A percentile compares a stretch with the other conserved stretches of the same genome.
phyloP scores from a whole-genome alignment of 2,113 vertebrate species.

The Laterallus jamaicensis region DNA sequence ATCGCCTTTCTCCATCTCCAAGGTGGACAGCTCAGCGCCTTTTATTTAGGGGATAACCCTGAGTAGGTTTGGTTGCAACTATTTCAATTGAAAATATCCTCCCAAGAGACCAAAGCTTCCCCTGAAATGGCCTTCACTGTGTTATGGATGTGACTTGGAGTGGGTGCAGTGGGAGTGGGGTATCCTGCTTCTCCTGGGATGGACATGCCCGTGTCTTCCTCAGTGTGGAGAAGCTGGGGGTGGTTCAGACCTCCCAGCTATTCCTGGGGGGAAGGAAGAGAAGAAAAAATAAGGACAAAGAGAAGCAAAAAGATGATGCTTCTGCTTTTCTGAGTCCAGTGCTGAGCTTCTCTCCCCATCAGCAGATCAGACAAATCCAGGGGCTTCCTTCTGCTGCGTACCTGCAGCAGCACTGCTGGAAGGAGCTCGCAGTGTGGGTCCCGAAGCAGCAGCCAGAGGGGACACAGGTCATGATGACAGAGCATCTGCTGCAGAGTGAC shows the following conservation, averaged over 20 bases:
- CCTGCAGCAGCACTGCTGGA: too few species aligned
- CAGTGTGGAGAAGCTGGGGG: background rate
- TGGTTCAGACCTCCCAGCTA: background rate
- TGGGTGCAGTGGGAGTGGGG: background rate
- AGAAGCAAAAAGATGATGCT: background rate
- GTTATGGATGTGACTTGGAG: background rate
- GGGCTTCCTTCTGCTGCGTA: background rate
- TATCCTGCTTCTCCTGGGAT: background rate
- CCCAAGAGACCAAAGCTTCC: background rate
- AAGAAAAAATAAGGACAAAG: background rate
- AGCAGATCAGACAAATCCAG: background rate
- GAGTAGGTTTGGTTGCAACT: background rate
- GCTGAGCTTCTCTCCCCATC: background rate
- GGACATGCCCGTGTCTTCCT: rapidly evolving
- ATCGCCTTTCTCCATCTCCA: background rate
- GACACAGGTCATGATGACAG: rapidly evolving
- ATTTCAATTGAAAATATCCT: background rate
- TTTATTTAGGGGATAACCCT: background rate
- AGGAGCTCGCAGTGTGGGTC: background rate
- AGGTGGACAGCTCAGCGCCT: background rate
- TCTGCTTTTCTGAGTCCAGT: background rate
- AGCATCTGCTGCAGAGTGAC: background rate
- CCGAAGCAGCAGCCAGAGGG: background rate
- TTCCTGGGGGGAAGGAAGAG: background rate
- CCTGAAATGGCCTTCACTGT: background rate